Evolutionary conservation across 2,888 invertebrate species (phyloP).

Genomic region (Epiblema foenella): DNA sequence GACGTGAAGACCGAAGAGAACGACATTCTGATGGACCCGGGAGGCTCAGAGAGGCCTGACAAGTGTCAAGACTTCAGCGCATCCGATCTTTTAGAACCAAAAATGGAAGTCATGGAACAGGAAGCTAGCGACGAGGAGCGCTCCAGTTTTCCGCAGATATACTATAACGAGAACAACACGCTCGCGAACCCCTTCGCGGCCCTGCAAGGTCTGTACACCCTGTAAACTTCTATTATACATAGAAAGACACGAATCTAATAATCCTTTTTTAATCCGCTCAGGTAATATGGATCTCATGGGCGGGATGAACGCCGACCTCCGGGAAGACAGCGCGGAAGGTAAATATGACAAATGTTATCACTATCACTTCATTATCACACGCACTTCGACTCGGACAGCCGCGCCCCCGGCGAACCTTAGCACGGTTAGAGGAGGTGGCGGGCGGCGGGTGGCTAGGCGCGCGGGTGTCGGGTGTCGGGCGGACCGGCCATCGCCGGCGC

Average conservation of each 20-base stretch:
- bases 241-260: neutral
- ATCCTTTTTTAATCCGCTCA: slow-evolving; percentile 50
- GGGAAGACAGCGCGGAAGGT: slow-evolving; percentile 81
- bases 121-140: slow-evolving; percentile 88
- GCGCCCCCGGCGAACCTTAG: slow-evolving; percentile 82
- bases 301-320: slow-evolving; percentile 74
- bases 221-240: neutral
- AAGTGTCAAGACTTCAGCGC: slow-evolving; percentile 78
- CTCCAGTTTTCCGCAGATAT: slow-evolving; percentile 73
- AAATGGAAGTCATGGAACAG: slow-evolving; percentile 89
- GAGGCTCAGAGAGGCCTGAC: slow-evolving; percentile 73
- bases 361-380: slow-evolving; percentile 77
- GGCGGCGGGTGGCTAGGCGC: slow-evolving; percentile 77
- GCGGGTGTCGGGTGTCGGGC: slow-evolving; percentile 78
- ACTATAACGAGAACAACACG: slow-evolving; percentile 76
- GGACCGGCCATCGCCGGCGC: slow-evolving; percentile 35
- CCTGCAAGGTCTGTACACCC: slow-evolving; percentile 67
- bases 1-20: slow-evolving; percentile 81
- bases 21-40: slow-evolving; percentile 79
- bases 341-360: slow-evolving; percentile 62
- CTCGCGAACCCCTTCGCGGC: slow-evolving; percentile 81
- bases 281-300: slow-evolving; percentile 81
- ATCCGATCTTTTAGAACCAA: slow-evolving; percentile 85
- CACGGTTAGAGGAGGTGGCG: slow-evolving; percentile 69
- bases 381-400: slow-evolving; percentile 84